phyloP scores from a whole-genome alignment of 2,113 vertebrate species.

The Cynopterus brachyotis region DNA sequence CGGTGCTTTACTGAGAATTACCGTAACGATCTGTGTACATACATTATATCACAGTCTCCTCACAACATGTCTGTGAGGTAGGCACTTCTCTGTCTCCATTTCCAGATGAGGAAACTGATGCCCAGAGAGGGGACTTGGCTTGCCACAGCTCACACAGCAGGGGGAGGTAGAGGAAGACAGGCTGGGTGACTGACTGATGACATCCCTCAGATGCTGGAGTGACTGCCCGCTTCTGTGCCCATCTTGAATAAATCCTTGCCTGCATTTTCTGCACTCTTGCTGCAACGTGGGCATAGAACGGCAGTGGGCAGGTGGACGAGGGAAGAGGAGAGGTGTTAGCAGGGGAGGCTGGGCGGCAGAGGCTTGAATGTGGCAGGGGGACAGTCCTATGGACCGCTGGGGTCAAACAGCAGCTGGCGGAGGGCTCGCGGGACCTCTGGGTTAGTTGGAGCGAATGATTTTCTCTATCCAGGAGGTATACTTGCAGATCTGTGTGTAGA shows the following conservation, averaged over 20 bases:
- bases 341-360: rapidly evolving
- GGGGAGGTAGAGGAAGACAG: neutral
- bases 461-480: constrained; percentile 67
- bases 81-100: neutral
- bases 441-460: constrained; percentile 53
- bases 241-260: neutral
- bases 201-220: neutral
- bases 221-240: neutral
- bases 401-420: neutral
- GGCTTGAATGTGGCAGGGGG: neutral
- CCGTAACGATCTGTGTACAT: neutral
- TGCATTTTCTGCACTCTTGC: neutral
- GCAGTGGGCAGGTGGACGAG: neutral
- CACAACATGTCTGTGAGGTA: neutral
- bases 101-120: neutral
- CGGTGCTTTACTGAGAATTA: neutral
- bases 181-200: too few relatives aligned
- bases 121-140: neutral
- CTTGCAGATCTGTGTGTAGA: constrained; percentile 74
- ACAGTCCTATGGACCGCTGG: too few relatives aligned
- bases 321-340: neutral
- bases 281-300: too few relatives aligned
- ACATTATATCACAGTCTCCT: neutral
- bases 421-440: too few relatives aligned
- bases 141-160: neutral